phyloP scores from a whole-genome alignment of 2,888 invertebrate species.

The Xestia ashworthii region DNA sequence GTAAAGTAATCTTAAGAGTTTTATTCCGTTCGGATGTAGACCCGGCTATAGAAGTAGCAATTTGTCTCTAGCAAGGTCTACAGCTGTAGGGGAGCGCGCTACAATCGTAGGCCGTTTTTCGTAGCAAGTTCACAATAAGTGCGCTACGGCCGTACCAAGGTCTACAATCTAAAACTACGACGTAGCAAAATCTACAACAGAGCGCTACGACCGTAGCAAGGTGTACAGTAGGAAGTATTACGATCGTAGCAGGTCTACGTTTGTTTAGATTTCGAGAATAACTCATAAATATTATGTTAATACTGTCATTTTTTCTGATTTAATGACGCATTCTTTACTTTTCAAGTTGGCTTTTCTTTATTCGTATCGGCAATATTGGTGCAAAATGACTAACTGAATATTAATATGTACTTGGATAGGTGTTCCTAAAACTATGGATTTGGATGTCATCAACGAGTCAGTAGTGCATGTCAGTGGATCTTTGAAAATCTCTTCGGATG shows the following conservation, averaged over 20 bases:
- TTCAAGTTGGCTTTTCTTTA: neutral
- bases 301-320: neutral
- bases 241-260: neutral
- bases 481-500: constrained; percentile 88
- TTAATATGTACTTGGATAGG: constrained; percentile 75
- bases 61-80: neutral
- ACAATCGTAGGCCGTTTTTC: neutral
- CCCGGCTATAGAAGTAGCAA: neutral
- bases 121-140: neutral
- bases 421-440: constrained; percentile 83
- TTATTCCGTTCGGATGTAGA: neutral
- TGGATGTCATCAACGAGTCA: constrained; percentile 90
- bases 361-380: neutral
- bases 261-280: neutral
- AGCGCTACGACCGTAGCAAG: constrained; percentile 3
- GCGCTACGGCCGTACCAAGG: constrained; percentile 16
- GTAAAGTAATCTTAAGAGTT: neutral
- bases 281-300: neutral
- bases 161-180: neutral
- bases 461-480: constrained; percentile 89
- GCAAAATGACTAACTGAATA: neutral
- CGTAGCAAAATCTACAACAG: neutral
- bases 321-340: neutral
- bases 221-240: neutral
- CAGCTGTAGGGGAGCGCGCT: neutral